Percentiles rank a stretch among this genome's conserved stretches.
These are phyloP conservation scores for Origma solitaria DNA, from an alignment of 2,113 vertebrate species.

Conservation along the genomic window DNA sequence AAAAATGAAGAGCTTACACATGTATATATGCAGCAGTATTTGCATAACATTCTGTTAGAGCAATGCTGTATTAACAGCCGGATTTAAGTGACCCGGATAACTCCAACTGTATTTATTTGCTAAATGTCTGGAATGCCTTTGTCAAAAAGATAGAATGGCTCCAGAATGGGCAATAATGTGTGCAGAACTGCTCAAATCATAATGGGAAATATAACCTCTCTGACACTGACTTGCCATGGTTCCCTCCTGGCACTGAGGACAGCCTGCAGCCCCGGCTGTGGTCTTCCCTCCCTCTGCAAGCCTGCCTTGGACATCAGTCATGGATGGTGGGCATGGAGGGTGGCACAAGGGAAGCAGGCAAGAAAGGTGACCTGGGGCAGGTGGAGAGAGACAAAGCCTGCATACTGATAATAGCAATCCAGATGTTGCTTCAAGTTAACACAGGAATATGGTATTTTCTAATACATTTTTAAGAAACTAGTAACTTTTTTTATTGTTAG, in stretches of 20 bases:
- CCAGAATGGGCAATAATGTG: not conserved
- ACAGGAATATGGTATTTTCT: not conserved
- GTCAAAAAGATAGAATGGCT: not conserved
- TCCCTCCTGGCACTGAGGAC: not conserved
- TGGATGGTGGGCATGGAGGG: fast-evolving
- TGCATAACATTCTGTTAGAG: not conserved
- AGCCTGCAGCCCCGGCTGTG: not conserved
- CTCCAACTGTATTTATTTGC: not conserved
- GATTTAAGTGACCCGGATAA: not conserved
- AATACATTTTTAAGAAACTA: not conserved
- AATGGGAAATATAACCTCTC: not conserved
- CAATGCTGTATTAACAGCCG: not conserved
- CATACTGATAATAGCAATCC: fast-evolving
- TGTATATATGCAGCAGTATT: not conserved
- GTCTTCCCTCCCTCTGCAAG: not conserved
- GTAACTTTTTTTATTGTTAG: not conserved
- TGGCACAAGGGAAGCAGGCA: not conserved
- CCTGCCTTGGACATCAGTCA: not conserved
- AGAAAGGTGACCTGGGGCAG: not conserved
- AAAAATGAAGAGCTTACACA: not conserved
- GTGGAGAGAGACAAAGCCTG: not conserved
- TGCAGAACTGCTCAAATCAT: not conserved
- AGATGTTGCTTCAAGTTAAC: not conserved
- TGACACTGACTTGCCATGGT: not conserved
- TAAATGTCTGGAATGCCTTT: not conserved